Conservation (phyloP, 2,888 invertebrate genomes). For the Lasius fuliginosus region DNA sequence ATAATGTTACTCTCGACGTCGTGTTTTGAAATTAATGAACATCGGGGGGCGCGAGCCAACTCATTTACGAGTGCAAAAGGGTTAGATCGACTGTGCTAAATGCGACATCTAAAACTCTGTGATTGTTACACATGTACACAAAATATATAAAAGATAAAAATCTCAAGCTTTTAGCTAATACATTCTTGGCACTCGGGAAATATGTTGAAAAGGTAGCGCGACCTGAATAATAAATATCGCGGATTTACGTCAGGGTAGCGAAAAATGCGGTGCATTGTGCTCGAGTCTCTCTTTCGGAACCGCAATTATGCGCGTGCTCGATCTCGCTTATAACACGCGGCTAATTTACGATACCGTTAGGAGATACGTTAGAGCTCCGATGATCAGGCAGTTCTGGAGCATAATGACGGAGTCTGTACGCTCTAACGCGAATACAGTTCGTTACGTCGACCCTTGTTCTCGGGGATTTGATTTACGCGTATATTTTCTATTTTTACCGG, state of each 20-base stretch:
- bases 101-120: neutral
- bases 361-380: conserved; percentile 40
- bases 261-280: conserved; percentile 36
- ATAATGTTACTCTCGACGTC: neutral
- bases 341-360: conserved; percentile 53
- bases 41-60: conserved; percentile 5
- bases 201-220: neutral
- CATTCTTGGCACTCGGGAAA: neutral
- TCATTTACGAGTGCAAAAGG: conserved; percentile 6
- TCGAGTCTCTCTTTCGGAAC: conserved; percentile 12
- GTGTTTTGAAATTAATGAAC: conserved; percentile 5
- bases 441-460: neutral
- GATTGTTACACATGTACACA: neutral
- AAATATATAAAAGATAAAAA: neutral
- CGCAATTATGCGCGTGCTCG: conserved; percentile 39
- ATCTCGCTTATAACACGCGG: conserved; percentile 29
- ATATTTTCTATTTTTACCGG: conserved; percentile 22
- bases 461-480: conserved; percentile 27
- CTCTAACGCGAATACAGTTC: conserved; percentile 5
- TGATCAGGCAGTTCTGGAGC: conserved; percentile 47
- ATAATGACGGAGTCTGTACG: conserved; percentile 37
- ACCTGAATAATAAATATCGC: conserved; percentile 13
- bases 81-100: neutral
- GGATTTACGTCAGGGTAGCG: neutral
- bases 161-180: conserved; percentile 4